Percentiles rank a stretch among this genome's conserved stretches.
These are phyloP conservation scores for Helarctos malayanus DNA, from an alignment of 2,797 vertebrate species.

Conservation along the genomic window DNA sequence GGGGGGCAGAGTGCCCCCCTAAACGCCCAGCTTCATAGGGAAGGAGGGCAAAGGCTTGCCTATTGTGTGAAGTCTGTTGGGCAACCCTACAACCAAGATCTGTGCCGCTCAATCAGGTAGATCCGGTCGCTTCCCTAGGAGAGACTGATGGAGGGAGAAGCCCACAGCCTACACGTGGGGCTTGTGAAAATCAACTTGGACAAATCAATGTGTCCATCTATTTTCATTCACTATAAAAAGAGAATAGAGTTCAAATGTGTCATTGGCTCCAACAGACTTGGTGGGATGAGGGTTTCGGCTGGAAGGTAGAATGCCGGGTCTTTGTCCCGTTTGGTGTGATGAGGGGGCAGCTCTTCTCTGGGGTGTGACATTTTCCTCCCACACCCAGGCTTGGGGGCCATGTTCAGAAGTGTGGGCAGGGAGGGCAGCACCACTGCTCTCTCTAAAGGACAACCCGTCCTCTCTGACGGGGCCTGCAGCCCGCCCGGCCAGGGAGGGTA, in stretches of 20 bases:
- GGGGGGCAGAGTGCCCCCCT: neutral
- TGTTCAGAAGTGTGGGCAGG: neutral
- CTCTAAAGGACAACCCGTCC: neutral
- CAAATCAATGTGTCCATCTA: neutral
- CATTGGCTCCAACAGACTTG: neutral
- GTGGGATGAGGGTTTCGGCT: neutral
- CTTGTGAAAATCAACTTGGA: neutral
- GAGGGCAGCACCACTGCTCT: neutral
- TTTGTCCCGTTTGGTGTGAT: neutral
- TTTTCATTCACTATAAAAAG: neutral
- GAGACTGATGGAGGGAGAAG: neutral
- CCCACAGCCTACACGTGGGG: neutral
- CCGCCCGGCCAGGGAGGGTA: neutral
- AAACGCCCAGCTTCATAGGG: neutral
- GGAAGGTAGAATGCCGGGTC: neutral
- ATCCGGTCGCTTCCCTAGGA: neutral
- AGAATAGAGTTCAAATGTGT: neutral
- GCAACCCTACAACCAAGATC: neutral
- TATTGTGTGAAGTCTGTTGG: fast-evolving
- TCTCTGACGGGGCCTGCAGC: neutral
- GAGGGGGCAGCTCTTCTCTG: neutral
- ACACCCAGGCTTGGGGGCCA: fast-evolving
- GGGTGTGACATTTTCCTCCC: neutral
- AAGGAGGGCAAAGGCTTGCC: neutral
- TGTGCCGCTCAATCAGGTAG: neutral